These are phyloP conservation scores for Actinostola sp. DNA, from an alignment of 92 coral and sea anemone species.

Conservation along the genomic window DNA sequence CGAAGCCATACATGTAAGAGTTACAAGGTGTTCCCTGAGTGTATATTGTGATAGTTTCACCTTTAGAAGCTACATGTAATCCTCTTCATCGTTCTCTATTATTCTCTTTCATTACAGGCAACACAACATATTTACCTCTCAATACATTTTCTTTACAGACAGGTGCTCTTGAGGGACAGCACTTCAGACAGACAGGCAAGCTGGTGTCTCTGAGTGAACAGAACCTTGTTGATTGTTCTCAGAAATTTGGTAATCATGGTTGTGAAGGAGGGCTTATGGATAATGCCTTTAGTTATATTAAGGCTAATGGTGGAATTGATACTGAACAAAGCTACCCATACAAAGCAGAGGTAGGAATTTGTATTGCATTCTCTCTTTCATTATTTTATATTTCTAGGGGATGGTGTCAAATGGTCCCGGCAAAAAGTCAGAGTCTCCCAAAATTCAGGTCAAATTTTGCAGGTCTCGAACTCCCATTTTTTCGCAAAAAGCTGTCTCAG, in stretches of 20 bases:
- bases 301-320: constrained; percentile 73
- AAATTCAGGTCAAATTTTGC: too few species aligned
- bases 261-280: constrained; percentile 83
- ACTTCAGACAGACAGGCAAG: constrained; percentile 72
- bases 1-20: too few species aligned
- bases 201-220: constrained; percentile 89
- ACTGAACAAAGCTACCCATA: constrained; percentile 80
- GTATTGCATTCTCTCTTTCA: constrained; percentile 13
- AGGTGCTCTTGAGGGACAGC: constrained; percentile 86
- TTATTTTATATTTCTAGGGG: neutral
- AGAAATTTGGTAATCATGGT: constrained; percentile 69
- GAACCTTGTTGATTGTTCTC: constrained; percentile 82
- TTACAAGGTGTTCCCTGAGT: too few species aligned
- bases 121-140: neutral
- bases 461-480: too few species aligned
- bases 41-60: too few species aligned
- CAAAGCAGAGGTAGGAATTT: constrained; percentile 54
- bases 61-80: too few species aligned
- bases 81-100: too few species aligned
- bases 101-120: neutral
- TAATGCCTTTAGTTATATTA: constrained; percentile 73
- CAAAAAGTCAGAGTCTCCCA: too few species aligned
- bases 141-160: constrained; percentile 24
- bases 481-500: too few species aligned
- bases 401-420: too few species aligned